Conservation (phyloP, 2,113 vertebrate genomes). For the Gobiocypris rarus region DNA sequence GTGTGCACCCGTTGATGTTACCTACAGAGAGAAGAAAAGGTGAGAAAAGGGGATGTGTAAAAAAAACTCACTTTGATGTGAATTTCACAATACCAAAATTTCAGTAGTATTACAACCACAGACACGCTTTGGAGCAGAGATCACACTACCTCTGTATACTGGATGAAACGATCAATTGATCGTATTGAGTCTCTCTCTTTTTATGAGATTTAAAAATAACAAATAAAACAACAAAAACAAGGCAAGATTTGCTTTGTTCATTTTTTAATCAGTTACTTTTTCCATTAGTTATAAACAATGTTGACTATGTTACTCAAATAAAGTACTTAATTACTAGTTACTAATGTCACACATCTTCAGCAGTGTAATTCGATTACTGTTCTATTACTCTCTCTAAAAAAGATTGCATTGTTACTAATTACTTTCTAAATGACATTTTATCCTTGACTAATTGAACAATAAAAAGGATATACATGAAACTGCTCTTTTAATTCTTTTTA, state of each 20-base stretch:
- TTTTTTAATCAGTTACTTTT: not conserved
- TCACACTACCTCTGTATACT: not conserved
- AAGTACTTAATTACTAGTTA: too few species aligned
- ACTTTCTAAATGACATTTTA: too few species aligned
- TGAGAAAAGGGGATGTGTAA: not conserved
- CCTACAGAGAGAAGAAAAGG: conserved; percentile 71
- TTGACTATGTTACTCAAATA: too few species aligned
- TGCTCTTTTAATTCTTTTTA: too few species aligned
- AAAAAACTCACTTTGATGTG: not conserved
- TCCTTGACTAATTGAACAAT: too few species aligned
- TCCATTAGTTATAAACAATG: not conserved
- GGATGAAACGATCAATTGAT: not conserved
- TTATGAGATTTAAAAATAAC: not conserved
- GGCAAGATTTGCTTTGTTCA: not conserved
- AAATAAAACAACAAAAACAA: not conserved
- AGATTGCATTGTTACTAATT: too few species aligned
- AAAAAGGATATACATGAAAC: too few species aligned
- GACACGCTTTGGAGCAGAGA: not conserved
- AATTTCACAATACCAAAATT: not conserved
- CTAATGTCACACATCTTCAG: too few species aligned
- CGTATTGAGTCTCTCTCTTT: too few species aligned
- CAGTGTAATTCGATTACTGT: too few species aligned
- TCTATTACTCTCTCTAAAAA: too few species aligned
- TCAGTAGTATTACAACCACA: not conserved
- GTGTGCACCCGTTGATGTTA: conserved; percentile 91